Base-by-base conservation (phyloP, 1,140 invertebrate species). In the Chymomyza costata region DNA sequence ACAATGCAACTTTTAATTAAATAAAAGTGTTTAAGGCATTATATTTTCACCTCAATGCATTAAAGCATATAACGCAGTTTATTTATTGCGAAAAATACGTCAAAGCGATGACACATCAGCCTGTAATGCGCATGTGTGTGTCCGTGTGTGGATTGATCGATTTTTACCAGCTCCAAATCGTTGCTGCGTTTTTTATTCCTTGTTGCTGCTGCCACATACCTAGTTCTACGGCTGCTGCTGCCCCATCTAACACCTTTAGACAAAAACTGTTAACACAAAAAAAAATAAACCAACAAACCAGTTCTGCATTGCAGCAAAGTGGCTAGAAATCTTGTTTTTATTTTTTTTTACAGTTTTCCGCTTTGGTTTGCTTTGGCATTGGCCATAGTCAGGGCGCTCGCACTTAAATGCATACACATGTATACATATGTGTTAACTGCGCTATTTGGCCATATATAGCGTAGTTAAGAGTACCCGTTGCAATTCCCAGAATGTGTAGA, bases 401-500 rank as follows among this genome's bases (percentile, higher is more conserved):
- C 25, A 41, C 35, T 34, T 11, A 44, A 14, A 44, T 14, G 11
- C 13, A 52, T 5, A 25, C n/a, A n/a, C 19, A 46, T 19, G 7
- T 11, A 34, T 39, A 49, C 35, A 47, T 54, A 55, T 54, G 40
- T 59, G 43, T 44, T 57, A 19, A 28, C 55, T 55, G 21, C 53
- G 43, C 38, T 62, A 73, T 73, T 60, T 40, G 28, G 54, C 19
- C 43, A 37, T 37, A 43, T 49, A 56, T 47, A 52, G 57, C 47
- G 56, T 58, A 65, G 71, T 76, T 73, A 55, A 60, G 51, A 60
- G 51, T 30, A 15, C 19, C 51, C 19, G 44, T 34, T 69, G 69
- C 60, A 49, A 65, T 76, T 76, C 71, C 73, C 73, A 54, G 71
- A 76, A 76, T 60, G 73, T 76, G 65, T 63, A 65, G 54, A 65